Evolutionary conservation across 2,113 vertebrate species (phyloP), one percentile per base, ranked within the genome.

Genomic region (Machaerirhynchus nigripectus): DNA sequence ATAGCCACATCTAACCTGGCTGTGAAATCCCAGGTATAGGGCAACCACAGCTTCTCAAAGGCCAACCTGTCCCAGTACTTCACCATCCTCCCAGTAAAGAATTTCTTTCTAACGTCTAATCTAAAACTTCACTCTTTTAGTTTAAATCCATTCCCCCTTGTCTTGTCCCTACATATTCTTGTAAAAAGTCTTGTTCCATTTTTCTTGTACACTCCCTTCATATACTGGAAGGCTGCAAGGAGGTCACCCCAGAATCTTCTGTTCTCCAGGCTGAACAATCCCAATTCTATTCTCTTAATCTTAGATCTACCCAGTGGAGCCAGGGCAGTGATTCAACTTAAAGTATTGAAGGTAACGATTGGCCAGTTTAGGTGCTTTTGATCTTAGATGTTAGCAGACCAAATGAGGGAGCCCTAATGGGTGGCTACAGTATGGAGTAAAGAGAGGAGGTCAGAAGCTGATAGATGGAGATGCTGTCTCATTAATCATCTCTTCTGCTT

Each of bases 141-240:
- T 61, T 83, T 53, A 31, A 57, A 65, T 15, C 31, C 17, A 31
- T 47, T 47, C 12, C 13, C 5, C 10, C 24, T 75, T 53, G 30
- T 46, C 18, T 40, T 60, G 9, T 13, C 14, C 17, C 46, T 47
- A 15, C 20, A 26, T 13, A 9, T 4, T 52, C 17, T 31, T 60
- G 20, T 13, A 40, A 75, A 53, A 68, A 53, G 19, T 26, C 28
- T 47, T 11, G 17, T 47, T 75, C 5, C 23, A 40, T 60, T 67
- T 75, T 60, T n/a, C 39, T 47, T 47, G 24, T 40, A 26, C 8
- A 2, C 5, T 68, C 11, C 30, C 26, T 83, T 40, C 30, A 47
- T 20, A 11, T 26, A 31, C 39, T 18, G 11, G 28, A 68, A 55
- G 47, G 53, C 21, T 0, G 0, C 16, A 47, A 53, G 39, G 24